Evolutionary conservation across 1,140 invertebrate genomes (phyloP).

Genomic region (Globodera rostochiensis): DNA sequence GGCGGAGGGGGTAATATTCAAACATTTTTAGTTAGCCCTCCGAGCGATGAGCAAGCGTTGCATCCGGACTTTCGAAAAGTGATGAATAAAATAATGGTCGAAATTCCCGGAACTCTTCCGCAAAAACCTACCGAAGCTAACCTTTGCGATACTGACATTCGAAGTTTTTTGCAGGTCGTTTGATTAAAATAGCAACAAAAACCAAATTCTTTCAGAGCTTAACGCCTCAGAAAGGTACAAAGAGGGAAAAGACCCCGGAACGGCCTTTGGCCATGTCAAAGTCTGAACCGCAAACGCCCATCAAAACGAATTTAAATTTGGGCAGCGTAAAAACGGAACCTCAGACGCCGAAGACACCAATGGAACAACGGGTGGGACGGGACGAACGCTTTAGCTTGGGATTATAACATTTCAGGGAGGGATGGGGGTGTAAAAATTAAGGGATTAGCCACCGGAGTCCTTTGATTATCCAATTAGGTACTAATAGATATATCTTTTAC

Average conservation of each 20-base stretch:
- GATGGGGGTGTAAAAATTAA: too few relatives aligned
- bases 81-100: conserved; percentile 17
- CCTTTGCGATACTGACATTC: conserved; percentile 17
- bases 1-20: too few relatives aligned
- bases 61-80: conserved; percentile 23
- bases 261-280: not conserved
- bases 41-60: conserved; percentile 6
- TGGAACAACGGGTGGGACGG: not conserved
- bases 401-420: not conserved
- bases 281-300: not conserved
- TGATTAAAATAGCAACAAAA: not conserved
- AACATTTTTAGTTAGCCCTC: not conserved
- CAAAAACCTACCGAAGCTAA: conserved; percentile 2
- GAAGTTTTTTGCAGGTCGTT: conserved; percentile 27
- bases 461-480: too few relatives aligned
- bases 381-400: not conserved
- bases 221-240: not conserved
- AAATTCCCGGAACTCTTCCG: conserved; percentile 19
- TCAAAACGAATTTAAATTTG: conserved; percentile 7
- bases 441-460: too few relatives aligned
- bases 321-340: conserved; percentile 4
- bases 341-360: conserved; percentile 15
- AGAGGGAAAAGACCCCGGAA: conserved; percentile 20
- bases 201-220: conserved; percentile 4
- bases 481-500: not conserved